Conservation (phyloP, 2,797 vertebrate species). For the Rhabdomys pumilio region DNA sequence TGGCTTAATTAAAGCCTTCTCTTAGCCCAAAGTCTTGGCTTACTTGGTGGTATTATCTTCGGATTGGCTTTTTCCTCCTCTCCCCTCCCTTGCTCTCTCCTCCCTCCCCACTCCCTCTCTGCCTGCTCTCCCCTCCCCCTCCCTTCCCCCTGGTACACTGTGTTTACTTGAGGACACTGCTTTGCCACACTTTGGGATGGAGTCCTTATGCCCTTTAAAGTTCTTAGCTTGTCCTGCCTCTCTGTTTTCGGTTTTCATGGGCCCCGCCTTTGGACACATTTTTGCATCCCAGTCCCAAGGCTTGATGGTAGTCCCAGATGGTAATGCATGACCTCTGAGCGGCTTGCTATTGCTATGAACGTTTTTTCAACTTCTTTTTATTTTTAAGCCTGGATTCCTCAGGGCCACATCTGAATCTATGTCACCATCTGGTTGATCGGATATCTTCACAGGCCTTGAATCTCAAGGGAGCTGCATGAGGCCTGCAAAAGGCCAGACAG, state of each 20-base stretch:
- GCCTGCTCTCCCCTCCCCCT: fast-evolving
- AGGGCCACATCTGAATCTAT: background rate
- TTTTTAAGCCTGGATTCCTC: constrained; percentile 26
- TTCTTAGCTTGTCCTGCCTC: background rate
- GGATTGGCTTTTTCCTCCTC: background rate
- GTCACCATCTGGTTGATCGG: background rate
- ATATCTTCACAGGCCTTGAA: background rate
- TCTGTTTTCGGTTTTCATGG: background rate
- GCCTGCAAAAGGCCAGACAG: background rate
- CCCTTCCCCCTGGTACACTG: background rate
- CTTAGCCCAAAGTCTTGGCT: background rate
- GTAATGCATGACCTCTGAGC: background rate
- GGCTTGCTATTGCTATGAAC: too few relatives aligned
- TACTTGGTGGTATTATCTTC: background rate
- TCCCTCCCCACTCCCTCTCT: background rate
- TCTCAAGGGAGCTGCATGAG: background rate
- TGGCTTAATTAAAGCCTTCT: background rate
- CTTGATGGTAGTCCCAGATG: background rate
- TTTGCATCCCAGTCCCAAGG: background rate
- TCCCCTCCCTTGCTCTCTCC: background rate
- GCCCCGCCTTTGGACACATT: background rate
- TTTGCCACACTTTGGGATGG: background rate
- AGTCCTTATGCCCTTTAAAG: background rate
- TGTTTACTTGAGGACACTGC: background rate
- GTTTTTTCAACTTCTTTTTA: background rate